These are phyloP conservation scores for Bothrops jararaca DNA, from an alignment of 2,113 vertebrate species.

Conservation along the genomic window DNA sequence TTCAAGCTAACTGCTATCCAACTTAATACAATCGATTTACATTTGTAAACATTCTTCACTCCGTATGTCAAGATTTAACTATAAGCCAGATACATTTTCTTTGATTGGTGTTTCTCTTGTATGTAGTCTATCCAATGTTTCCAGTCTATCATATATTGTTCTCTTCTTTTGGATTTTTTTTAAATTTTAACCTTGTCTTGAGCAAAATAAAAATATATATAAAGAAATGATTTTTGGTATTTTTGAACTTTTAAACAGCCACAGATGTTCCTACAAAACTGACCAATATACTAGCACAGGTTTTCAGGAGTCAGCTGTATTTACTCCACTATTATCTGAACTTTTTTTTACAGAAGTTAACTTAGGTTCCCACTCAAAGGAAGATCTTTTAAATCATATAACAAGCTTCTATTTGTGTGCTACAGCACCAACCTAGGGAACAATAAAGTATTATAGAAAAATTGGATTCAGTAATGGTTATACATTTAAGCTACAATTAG, in stretches of 20 bases:
- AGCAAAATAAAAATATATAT: no score
- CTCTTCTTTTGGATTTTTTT: background rate
- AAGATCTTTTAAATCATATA: constrained; percentile 21
- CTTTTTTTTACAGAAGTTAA: background rate
- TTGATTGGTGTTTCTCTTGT: no score
- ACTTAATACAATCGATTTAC: no score
- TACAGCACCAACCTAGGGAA: constrained; percentile 10
- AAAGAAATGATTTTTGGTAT: background rate
- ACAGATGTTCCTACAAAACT: background rate
- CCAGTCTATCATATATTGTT: no score
- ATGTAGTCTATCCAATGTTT: no score
- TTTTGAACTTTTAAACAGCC: background rate
- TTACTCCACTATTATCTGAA: background rate
- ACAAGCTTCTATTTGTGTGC: constrained; percentile 16
- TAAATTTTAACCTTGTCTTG: background rate
- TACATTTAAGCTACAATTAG: constrained; percentile 28
- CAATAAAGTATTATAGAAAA: constrained; percentile 19
- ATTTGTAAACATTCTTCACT: no score
- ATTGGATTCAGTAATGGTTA: constrained; percentile 15
- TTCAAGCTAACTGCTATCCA: no score
- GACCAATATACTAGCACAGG: background rate
- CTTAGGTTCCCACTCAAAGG: constrained; percentile 12
- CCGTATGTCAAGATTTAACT: no score
- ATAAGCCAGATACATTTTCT: no score
- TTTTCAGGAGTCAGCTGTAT: background rate